phyloP scores from a whole-genome alignment of 2,113 vertebrate genomes.

The Nesogale talazaci region DNA sequence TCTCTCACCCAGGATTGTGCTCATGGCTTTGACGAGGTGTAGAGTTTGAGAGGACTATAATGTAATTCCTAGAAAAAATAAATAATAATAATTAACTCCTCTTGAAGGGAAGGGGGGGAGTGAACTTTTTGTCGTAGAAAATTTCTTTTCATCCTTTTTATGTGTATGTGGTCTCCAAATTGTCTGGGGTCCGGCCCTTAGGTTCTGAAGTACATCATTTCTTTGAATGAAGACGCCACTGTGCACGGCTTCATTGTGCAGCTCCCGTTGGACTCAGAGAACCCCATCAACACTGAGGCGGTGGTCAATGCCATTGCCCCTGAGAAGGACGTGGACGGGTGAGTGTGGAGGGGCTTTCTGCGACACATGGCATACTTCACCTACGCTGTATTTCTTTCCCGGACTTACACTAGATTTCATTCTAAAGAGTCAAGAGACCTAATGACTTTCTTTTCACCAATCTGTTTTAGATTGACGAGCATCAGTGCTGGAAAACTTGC shows the following conservation, averaged over 20 bases:
- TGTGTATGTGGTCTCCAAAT: background rate
- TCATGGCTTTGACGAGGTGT: background rate
- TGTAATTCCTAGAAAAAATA: background rate
- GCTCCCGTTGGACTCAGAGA: slow-evolving; percentile 94
- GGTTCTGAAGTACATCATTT: slow-evolving; percentile 91
- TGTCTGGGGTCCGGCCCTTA: slow-evolving; percentile 72
- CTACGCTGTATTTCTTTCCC: background rate
- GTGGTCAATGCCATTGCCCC: slow-evolving; percentile 94
- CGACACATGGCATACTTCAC: background rate
- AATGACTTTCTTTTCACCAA: background rate
- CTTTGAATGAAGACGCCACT: slow-evolving; percentile 92
- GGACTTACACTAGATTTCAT: background rate
- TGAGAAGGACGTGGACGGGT: slow-evolving; percentile 99
- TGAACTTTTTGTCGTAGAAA: background rate
- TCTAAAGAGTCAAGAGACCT: background rate
- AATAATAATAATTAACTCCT: background rate
- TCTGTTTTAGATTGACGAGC: slow-evolving; percentile 91
- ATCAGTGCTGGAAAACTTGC: slow-evolving; percentile 97
- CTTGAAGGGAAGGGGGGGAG: background rate
- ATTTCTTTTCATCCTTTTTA: background rate
- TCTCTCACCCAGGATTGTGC: background rate
- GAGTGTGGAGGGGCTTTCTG: slow-evolving; percentile 54
- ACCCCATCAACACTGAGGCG: slow-evolving; percentile 93
- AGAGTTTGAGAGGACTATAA: background rate
- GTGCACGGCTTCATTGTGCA: slow-evolving; percentile 97